Evolutionary conservation across 2,113 vertebrate species (phyloP).

Genomic region (Melanostigma gelatinosum): DNA sequence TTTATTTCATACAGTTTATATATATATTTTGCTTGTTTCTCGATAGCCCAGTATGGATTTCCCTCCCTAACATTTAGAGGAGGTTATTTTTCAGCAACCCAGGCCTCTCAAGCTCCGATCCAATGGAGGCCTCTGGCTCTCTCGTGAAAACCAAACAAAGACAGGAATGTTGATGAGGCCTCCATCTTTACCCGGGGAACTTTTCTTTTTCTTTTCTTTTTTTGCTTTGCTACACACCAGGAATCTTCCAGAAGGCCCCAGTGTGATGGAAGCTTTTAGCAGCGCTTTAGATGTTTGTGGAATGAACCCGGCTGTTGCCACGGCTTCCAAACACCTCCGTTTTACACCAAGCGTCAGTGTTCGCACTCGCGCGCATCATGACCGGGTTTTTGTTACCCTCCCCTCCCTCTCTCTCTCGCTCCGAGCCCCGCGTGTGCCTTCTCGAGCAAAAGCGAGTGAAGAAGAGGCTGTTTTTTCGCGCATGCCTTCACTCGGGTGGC

Average conservation of each 20-base stretch:
- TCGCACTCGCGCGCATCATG: conserved; percentile 53
- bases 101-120: conserved; percentile 68
- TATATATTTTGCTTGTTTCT: conserved; percentile 15
- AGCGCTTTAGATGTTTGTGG: conserved; percentile 70
- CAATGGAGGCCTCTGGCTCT: conserved; percentile 75
- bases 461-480: conserved; percentile 45
- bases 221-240: conserved; percentile 75
- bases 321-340: conserved; percentile 66
- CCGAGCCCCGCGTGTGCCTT: conserved; percentile 25
- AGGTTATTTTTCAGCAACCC: conserved; percentile 68
- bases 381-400: conserved; percentile 51
- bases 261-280: conserved; percentile 76
- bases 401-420: not conserved
- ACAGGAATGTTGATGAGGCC: conserved; percentile 82
- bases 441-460: conserved; percentile 22
- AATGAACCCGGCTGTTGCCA: conserved; percentile 63
- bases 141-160: conserved; percentile 81
- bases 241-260: conserved; percentile 79
- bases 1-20: conserved; percentile 6
- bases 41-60: conserved; percentile 67
- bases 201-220: conserved; percentile 47
- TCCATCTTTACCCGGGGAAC: conserved; percentile 75
- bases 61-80: conserved; percentile 59
- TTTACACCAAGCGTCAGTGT: conserved; percentile 62
- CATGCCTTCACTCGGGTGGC: conserved; percentile 67